These are phyloP conservation scores for Solen grandis DNA, from an alignment of 1,140 invertebrate genomes.

Conservation along the genomic window DNA sequence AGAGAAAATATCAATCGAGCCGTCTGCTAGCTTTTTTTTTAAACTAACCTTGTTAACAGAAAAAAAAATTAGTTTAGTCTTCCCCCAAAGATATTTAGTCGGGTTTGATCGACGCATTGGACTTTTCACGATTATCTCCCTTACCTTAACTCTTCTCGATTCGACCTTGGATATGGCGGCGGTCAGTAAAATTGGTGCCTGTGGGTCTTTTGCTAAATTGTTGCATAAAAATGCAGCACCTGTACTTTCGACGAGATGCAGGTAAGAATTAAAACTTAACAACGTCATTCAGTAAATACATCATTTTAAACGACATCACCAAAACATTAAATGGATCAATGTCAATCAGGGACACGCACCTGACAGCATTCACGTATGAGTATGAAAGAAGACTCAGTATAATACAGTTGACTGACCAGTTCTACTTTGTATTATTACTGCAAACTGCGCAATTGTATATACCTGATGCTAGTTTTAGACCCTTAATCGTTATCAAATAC, in stretches of 20 bases:
- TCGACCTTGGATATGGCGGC: background rate
- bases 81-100: too few species aligned
- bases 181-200: background rate
- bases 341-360: too few species aligned
- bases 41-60: too few species aligned
- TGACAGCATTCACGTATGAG: too few species aligned
- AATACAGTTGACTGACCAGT: background rate
- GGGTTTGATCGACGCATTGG: too few species aligned
- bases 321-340: background rate
- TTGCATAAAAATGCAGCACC: background rate
- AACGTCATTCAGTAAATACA: background rate
- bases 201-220: background rate
- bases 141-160: too few species aligned
- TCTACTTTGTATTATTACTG: background rate
- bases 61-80: too few species aligned
- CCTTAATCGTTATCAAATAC: too few species aligned
- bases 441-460: background rate
- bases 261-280: background rate
- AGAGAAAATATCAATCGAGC: too few species aligned
- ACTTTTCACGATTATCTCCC: too few species aligned
- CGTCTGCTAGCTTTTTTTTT: too few species aligned
- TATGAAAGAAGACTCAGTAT: background rate
- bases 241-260: background rate
- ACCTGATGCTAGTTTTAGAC: too few species aligned
- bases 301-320: background rate